A percentile compares a stretch with the other conserved stretches of the same genome.
These are phyloP conservation scores for Pangasius djambal DNA, from an alignment of 2,797 vertebrate species.

Conservation along the genomic window DNA sequence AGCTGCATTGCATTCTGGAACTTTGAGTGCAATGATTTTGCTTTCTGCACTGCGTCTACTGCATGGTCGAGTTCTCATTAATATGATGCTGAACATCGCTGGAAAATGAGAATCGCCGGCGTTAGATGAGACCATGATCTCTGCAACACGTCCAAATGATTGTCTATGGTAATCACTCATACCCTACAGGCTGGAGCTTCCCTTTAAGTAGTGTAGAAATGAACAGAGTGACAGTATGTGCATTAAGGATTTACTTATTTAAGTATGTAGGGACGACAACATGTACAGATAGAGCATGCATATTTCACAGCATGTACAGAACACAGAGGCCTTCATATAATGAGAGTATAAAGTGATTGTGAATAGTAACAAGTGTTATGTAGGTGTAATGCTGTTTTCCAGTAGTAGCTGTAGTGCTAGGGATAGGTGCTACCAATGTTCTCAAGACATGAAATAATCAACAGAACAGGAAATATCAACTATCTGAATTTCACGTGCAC, in stretches of 20 bases:
- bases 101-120: too few relatives aligned
- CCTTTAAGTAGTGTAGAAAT: background rate
- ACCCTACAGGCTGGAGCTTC: background rate
- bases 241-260: background rate
- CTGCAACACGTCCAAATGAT: too few relatives aligned
- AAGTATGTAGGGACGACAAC: background rate
- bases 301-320: too few relatives aligned
- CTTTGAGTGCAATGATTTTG: too few relatives aligned
- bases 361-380: background rate
- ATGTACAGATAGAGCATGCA: background rate
- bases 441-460: background rate
- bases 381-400: background rate
- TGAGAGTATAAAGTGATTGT: background rate
- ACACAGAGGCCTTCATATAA: background rate
- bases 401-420: background rate
- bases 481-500: background rate
- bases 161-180: background rate
- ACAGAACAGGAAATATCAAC: background rate
- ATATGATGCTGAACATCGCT: too few relatives aligned
- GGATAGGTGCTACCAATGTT: background rate
- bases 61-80: too few relatives aligned
- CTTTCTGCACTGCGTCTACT: too few relatives aligned
- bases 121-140: too few relatives aligned
- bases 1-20: too few relatives aligned
- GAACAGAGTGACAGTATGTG: background rate